Base-by-base conservation (phyloP, 2,888 invertebrate species). In the Idaea straminata region DNA sequence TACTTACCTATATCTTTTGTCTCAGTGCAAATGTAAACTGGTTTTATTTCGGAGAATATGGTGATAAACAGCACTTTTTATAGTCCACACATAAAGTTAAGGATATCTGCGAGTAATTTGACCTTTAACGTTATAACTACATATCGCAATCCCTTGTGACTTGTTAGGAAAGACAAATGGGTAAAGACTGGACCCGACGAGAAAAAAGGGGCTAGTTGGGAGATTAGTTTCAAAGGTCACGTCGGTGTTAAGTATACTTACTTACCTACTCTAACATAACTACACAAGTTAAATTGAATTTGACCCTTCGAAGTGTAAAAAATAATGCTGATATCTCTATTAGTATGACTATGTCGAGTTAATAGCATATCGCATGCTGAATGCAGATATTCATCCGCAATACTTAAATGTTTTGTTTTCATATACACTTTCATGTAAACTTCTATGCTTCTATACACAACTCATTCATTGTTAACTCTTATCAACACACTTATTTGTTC, bases 61-160 rank as follows among this genome's bases (percentile, higher is more conserved):
- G 74, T 80, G 75, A 82, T 85, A 87, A 84, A 83, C 78, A 81
- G 79, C 77, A 74, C 71, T 79, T 82, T 86, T 90, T 88, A 86
- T 80, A 74, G 82, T 73, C 74, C 64, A 66, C 74, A 73, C 78
- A 80, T 87, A 87, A 89, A 88, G 76, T 79, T 76, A 72, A 79
- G 74, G 77, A 75, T 80, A 71, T 80, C 76, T 82, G 77, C 77
- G 77, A 81, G 83, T 81, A 83, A 84, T 82, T 79, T 83, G 86
- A 87, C 86, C 85, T 89, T 88, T 88, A 77, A 70, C 77, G 75
- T 80, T 82, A 83, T 78, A 59, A 59, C 75, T 77, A 47, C 13
- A 13, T 47, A 47, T 13, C 71, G 72, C 76, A 77, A 79, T 79
- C 80, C 81, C 77, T 76, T 71, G 77, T 75, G 69, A 73, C 76